Base-by-base conservation (phyloP, 2,113 vertebrate genomes). In the Lethenteron reissneri region DNA sequence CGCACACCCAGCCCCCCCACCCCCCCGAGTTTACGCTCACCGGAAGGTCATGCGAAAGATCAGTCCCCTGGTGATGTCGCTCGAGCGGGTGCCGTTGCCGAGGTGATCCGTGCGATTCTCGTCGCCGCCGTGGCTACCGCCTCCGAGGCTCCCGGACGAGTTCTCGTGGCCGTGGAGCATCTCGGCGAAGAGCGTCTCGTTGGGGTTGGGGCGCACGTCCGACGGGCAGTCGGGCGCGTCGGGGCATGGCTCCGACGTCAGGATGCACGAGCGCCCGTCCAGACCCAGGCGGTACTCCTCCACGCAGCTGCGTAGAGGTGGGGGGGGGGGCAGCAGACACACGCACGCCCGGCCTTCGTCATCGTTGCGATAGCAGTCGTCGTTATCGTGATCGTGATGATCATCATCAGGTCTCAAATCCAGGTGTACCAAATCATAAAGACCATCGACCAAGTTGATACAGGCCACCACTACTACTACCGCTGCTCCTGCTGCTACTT, bases 31-130 rank as follows among this genome's bases (percentile, higher is more conserved):
- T 41, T 41, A 5, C 56, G 73, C 76, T 69, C 85, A 99, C 94
- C 94, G 83, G 81, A 99, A 99, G 13, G 86, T 94, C 92, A 99
- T 96, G 80, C 94, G 91, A 82, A 99, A 96, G 75, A 99, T 88
- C 78, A 91, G 90, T 14, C 91, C 90, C 78, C 92, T 85, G 81
- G 91, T 92, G 78, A 89, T 85, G 9, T 88, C 25, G n/a, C 25
- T 9, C n/a, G 10, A 17, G 64, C 25, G 8, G 64, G 64, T 68
- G 9, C 64, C 64, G 25, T 68, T 68, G n/a, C 11, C 64, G 25
- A 68, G 64, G 25, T 17, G n/a, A n/a, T 68, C 64, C n/a, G n/a
- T 68, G 64, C n/a, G 64, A 25, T 68, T 68, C 64, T 68, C n/a
- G 64, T 10, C 64, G 25, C 8, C 64, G n/a, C 25, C 64, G n/a